Conservation (phyloP, 1,140 invertebrate species). For the Drosophila tani region DNA sequence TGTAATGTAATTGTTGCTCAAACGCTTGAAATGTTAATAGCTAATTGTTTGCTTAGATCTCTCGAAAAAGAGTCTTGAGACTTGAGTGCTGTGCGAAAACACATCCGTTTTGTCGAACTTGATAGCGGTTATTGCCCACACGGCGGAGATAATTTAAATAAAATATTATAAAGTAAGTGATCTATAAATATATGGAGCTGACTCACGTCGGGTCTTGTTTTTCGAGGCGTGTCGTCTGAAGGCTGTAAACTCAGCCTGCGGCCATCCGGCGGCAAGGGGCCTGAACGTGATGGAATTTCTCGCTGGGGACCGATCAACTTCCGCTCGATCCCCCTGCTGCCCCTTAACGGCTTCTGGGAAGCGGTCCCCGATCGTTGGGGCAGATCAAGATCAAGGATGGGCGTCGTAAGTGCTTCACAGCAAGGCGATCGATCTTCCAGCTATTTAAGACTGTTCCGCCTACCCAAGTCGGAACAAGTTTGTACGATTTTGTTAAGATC, state of each 20-base stretch:
- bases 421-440: slow-evolving; percentile 7
- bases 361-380: slow-evolving; percentile 11
- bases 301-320: slow-evolving; percentile 7
- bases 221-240: slow-evolving; percentile 60
- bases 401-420: background rate
- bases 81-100: slow-evolving; percentile 43
- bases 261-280: slow-evolving; percentile 23
- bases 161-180: slow-evolving; percentile 52
- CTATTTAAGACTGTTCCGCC: slow-evolving; percentile 7
- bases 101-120: slow-evolving; percentile 65
- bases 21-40: slow-evolving; percentile 72
- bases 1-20: slow-evolving; percentile 45
- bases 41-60: slow-evolving; percentile 73
- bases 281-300: slow-evolving; percentile 45
- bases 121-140: slow-evolving; percentile 70
- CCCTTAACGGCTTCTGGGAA: slow-evolving; percentile 20
- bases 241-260: slow-evolving; percentile 36
- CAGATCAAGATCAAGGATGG: slow-evolving; percentile 17
- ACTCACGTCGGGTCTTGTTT: slow-evolving; percentile 50
- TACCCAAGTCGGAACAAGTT: background rate
- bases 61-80: slow-evolving; percentile 43
- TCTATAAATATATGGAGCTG: slow-evolving; percentile 67
- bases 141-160: slow-evolving; percentile 38
- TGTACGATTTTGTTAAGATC: background rate
- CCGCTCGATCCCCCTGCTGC: slow-evolving; percentile 3